Percentiles rank a stretch among this genome's conserved stretches.
Conservation (phyloP, 2,888 invertebrate genomes). For the Brachyopa scutellaris region DNA sequence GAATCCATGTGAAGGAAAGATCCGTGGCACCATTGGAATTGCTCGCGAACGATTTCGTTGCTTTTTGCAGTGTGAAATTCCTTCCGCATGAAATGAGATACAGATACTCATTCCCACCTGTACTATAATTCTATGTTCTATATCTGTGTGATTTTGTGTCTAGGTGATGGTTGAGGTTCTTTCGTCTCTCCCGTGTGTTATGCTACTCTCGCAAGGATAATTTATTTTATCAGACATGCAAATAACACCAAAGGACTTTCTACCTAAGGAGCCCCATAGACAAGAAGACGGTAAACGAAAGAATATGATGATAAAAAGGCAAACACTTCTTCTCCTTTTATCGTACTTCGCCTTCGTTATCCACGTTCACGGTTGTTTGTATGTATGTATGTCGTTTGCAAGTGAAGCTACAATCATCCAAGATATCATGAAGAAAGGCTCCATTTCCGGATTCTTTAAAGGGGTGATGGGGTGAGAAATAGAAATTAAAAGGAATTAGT, state of each 20-base stretch:
- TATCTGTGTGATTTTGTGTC: constrained; percentile 53
- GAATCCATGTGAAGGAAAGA: constrained; percentile 53
- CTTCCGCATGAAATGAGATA: constrained; percentile 67
- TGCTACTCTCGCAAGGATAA: constrained; percentile 59
- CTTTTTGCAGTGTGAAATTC: constrained; percentile 71
- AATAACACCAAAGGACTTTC: constrained; percentile 55
- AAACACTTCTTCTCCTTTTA: constrained; percentile 19
- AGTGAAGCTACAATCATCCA: constrained; percentile 20
- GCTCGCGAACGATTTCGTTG: constrained; percentile 69
- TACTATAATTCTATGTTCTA: constrained; percentile 19
- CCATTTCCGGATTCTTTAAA: constrained; percentile 30
- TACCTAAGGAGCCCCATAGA: constrained; percentile 32
- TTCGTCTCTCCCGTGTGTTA: constrained; percentile 30
- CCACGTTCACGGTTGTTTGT: background rate
- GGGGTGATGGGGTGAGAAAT: constrained; percentile 6
- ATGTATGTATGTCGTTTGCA: background rate
- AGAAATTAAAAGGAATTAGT: constrained; percentile 60
- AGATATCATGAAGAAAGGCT: constrained; percentile 29
- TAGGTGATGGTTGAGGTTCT: constrained; percentile 58
- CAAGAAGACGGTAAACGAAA: constrained; percentile 26
- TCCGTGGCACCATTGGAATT: constrained; percentile 64
- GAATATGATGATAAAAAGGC: constrained; percentile 34
- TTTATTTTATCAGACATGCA: constrained; percentile 72
- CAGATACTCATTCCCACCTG: constrained; percentile 60
- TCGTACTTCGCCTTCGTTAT: constrained; percentile 1